Evolutionary conservation across 2,113 vertebrate species (phyloP).

Genomic region (Carassius auratus): DNA sequence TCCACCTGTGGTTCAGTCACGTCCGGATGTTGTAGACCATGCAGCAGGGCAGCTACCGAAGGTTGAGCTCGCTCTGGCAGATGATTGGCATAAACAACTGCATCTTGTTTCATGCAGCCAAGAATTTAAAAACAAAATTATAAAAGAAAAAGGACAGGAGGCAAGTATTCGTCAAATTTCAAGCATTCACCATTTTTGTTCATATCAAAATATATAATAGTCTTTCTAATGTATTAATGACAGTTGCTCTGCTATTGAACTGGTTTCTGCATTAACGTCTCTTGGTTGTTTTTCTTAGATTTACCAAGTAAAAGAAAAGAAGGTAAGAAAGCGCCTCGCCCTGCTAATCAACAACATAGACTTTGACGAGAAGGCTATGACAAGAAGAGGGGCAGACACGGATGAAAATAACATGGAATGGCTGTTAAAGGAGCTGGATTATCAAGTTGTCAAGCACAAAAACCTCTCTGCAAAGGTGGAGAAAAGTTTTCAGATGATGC

Average conservation of each 20-base stretch:
- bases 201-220: background rate
- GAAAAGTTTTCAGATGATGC: background rate
- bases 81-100: background rate
- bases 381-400: background rate
- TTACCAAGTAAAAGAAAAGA: background rate
- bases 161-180: background rate
- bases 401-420: slow-evolving; percentile 23
- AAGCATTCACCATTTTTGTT: background rate
- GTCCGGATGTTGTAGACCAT: background rate
- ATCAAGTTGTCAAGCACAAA: background rate
- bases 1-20: too few species aligned
- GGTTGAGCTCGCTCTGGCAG: background rate
- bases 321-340: background rate
- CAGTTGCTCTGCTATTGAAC: background rate
- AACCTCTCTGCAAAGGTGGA: background rate
- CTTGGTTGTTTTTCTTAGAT: slow-evolving; percentile 10
- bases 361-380: background rate
- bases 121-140: slow-evolving; percentile 3
- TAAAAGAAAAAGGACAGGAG: background rate
- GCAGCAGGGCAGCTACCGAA: background rate
- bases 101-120: background rate
- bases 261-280: background rate
- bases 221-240: background rate
- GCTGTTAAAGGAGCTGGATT: slow-evolving; percentile 13
- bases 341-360: slow-evolving; percentile 15